These are phyloP conservation scores for Murina feae DNA, from an alignment of 2,113 vertebrate genomes.

Conservation along the genomic window DNA sequence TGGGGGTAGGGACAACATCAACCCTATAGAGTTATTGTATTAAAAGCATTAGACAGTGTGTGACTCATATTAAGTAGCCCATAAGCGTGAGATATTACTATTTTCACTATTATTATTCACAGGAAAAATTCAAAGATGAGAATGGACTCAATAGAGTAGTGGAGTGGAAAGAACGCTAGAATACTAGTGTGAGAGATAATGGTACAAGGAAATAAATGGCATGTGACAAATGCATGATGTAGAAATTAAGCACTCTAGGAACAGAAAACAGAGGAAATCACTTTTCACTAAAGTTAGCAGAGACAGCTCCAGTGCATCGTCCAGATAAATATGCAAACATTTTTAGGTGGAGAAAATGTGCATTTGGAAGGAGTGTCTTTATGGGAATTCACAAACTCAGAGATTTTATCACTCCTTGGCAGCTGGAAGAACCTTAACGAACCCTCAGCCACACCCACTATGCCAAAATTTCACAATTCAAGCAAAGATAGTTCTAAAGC, in stretches of 20 bases:
- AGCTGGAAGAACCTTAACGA: background rate
- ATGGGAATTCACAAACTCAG: background rate
- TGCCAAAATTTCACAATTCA: background rate
- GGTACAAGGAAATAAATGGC: constrained; percentile 19
- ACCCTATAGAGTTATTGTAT: background rate
- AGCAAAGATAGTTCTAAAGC: background rate
- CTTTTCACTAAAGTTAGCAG: background rate
- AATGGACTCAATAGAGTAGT: constrained; percentile 10
- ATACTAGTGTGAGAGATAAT: background rate
- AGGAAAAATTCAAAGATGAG: constrained; percentile 37
- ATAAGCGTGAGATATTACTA: constrained; percentile 47
- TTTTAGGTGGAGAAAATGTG: background rate
- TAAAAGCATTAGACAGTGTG: background rate
- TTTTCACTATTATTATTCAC: constrained; percentile 48
- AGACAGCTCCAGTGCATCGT: background rate
- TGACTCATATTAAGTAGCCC: constrained; percentile 35
- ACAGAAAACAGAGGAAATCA: background rate
- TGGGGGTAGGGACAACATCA: background rate
- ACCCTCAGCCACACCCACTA: background rate
- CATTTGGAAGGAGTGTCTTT: background rate
- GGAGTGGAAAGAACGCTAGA: constrained; percentile 10
- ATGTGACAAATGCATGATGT: background rate
- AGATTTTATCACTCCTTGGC: background rate
- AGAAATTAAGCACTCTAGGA: constrained; percentile 20
- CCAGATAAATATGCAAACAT: background rate